A percentile compares a stretch with the other conserved stretches of the same genome.
These are phyloP conservation scores for Asteroscopus sphinx DNA, from an alignment of 2,888 invertebrate species.

Conservation along the genomic window DNA sequence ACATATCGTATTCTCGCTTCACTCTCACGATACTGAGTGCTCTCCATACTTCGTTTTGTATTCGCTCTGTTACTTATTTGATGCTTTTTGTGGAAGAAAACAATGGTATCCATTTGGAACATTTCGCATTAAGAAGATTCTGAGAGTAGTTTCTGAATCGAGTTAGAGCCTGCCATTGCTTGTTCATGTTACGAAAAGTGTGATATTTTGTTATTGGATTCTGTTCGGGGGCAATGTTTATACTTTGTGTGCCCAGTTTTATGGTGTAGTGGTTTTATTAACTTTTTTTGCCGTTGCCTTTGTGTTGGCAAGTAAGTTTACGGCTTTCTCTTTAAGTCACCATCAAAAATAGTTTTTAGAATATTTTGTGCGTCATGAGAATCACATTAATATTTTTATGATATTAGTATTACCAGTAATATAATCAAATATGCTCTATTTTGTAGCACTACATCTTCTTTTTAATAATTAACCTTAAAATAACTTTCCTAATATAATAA, in stretches of 20 bases:
- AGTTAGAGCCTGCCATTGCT: constrained; percentile 70
- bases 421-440: no score
- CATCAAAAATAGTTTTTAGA: constrained; percentile 44
- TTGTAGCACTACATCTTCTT: no score
- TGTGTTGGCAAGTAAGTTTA: constrained; percentile 26
- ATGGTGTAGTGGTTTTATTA: constrained; percentile 41
- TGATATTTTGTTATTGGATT: constrained; percentile 56
- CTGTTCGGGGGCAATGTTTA: constrained; percentile 36
- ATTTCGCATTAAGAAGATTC: constrained; percentile 74
- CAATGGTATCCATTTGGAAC: constrained; percentile 81
- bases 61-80: constrained; percentile 72
- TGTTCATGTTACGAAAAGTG: constrained; percentile 57
- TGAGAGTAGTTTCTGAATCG: constrained; percentile 70
- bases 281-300: constrained; percentile 24
- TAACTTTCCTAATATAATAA: no score
- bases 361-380: constrained; percentile 5
- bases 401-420: background rate
- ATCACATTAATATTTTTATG: constrained; percentile 9
- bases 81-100: constrained; percentile 79
- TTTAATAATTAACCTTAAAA: no score
- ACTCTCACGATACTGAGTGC: constrained; percentile 74
- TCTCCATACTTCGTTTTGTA: constrained; percentile 76
- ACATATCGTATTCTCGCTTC: constrained; percentile 81
- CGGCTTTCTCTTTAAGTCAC: constrained; percentile 15
- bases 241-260: constrained; percentile 38